A percentile compares a stretch with the other conserved stretches of the same genome.
These are phyloP conservation scores for Suncus etruscus DNA, from an alignment of 2,113 vertebrate genomes.

Conservation along the genomic window DNA sequence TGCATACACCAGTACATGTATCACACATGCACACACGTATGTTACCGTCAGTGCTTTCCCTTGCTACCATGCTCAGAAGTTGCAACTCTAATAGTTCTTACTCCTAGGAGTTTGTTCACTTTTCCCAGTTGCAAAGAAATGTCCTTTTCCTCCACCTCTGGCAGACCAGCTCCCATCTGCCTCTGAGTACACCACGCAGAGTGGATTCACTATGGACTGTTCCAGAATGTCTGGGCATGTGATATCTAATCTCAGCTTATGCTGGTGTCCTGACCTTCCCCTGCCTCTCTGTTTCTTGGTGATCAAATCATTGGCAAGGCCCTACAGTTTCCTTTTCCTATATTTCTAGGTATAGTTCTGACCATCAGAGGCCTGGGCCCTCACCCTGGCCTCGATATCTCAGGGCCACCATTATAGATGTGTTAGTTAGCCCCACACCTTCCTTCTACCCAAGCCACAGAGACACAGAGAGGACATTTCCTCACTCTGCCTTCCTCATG, in stretches of 20 bases:
- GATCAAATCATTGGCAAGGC: neutral
- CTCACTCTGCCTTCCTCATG: neutral
- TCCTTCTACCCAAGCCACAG: neutral
- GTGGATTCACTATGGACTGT: neutral
- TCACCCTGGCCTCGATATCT: neutral
- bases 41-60: too few species aligned
- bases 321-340: neutral
- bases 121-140: neutral
- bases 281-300: neutral
- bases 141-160: neutral
- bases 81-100: neutral
- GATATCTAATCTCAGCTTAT: neutral
- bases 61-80: neutral
- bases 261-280: neutral
- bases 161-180: rapidly evolving
- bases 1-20: neutral
- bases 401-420: neutral
- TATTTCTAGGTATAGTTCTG: neutral
- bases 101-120: neutral
- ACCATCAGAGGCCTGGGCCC: neutral
- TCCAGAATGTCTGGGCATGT: neutral
- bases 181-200: neutral
- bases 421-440: neutral
- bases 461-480: neutral
- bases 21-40: neutral